Base-by-base conservation (phyloP, 2,797 vertebrate genomes). In the Fistularia commersonii region DNA sequence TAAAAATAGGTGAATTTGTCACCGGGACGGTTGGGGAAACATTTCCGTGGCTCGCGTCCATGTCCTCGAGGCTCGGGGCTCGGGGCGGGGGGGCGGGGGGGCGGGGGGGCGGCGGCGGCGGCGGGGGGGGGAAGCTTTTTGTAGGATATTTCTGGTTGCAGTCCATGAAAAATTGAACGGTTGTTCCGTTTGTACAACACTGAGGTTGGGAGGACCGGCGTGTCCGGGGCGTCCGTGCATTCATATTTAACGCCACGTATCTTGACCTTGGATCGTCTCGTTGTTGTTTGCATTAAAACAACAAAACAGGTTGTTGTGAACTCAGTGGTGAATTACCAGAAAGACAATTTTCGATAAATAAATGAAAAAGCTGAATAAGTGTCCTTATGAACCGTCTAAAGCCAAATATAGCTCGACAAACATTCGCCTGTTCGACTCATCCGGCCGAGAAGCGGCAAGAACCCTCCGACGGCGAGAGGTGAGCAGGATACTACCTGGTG, bases 121-220 rank as follows among this genome's bases (percentile, higher is more conserved):
- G n/a, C n/a, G n/a, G n/a, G n/a, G n/a, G 65, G 41, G 36, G 50
- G 63, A 63, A 41, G 69, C 51, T 74, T 68, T 79, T 80, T 78
- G 46, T 64, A 41, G 54, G 76, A 57, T 87, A 84, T 88, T 88
- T 87, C 83, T 81, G 76, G 80, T 77, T 61, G 43, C 32, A 45
- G 69, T 55, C 46, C 53, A 87, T 88, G 57, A 88, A 89, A 84
- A 36, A 85, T 87, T 83, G 62, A 88, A 54, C 32, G 33, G 57
- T 68, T 60, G 66, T 74, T 84, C 65, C 68, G 63, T 76, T 79
- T 72, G 64, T 66, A 75, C 76, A 79, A 76, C 12, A 6, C 54
- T 42, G 48, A 65, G 60, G 51, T n/a, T 23, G 72, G 51, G 62
- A 73, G 62, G 76, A 62, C 41, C 59, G 53, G 69, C 52, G 64